Percentiles rank a stretch among this genome's conserved stretches.
Evolutionary conservation across 2,888 invertebrate genomes (phyloP).

Genomic region (Uloborus plumipes): DNA sequence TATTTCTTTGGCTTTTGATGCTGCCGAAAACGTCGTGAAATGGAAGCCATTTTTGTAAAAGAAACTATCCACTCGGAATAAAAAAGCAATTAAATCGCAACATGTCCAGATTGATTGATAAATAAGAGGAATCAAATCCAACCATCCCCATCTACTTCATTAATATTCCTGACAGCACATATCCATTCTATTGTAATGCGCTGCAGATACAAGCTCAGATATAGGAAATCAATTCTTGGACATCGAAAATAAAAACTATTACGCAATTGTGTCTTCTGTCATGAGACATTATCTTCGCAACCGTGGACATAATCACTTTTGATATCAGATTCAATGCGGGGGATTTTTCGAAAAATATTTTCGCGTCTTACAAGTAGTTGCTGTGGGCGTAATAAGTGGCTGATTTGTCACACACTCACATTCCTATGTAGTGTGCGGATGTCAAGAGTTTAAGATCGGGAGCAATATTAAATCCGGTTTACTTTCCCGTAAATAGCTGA

Average conservation of each 20-base stretch:
- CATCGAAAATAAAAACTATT: constrained; percentile 41
- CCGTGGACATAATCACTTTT: too few relatives aligned
- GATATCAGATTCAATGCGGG: constrained; percentile 5
- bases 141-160: constrained; percentile 11
- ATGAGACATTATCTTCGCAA: too few relatives aligned
- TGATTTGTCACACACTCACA: constrained; percentile 36
- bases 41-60: too few relatives aligned
- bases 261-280: constrained; percentile 36
- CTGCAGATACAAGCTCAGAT: constrained; percentile 32
- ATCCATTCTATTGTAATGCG: constrained; percentile 23
- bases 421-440: background rate
- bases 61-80: too few relatives aligned
- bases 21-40: constrained; percentile 8
- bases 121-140: constrained; percentile 22
- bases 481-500: too few relatives aligned
- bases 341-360: background rate
- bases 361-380: background rate
- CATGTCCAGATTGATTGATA: constrained; percentile 48
- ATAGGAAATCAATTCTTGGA: constrained; percentile 47
- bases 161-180: constrained; percentile 35
- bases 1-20: constrained; percentile 22
- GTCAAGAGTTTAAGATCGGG: too few relatives aligned
- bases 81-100: constrained; percentile 5
- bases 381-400: constrained; percentile 25
- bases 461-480: too few relatives aligned